Conservation (phyloP, 1,140 invertebrate species). For the Chironomus striatipennis region DNA sequence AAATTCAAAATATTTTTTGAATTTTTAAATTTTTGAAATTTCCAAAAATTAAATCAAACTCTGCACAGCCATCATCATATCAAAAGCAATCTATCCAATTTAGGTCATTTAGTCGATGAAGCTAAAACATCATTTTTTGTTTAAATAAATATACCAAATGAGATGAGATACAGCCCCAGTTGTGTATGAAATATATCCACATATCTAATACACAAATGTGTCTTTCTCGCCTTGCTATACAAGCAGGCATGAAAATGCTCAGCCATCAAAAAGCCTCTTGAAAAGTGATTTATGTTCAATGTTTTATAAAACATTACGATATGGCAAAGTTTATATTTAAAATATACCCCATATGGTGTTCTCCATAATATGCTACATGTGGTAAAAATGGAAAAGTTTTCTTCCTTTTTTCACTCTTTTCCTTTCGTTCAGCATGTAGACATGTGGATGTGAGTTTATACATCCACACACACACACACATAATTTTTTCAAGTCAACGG, state of each 20-base stretch:
- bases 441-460: not conserved
- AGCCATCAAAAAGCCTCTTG: not conserved
- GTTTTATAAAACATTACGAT: slow-evolving; percentile 10
- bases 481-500: too few relatives aligned
- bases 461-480: not conserved
- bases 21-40: too few relatives aligned
- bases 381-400: slow-evolving; percentile 2
- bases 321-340: slow-evolving; percentile 20
- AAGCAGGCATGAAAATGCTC: not conserved
- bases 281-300: slow-evolving; percentile 17
- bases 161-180: not conserved
- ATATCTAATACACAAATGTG: not conserved
- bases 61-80: too few relatives aligned
- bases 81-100: not conserved
- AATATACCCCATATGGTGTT: slow-evolving; percentile 3
- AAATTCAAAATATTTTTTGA: too few relatives aligned
- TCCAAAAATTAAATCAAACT: too few relatives aligned
- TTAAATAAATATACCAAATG: not conserved
- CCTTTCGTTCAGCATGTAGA: not conserved
- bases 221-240: not conserved
- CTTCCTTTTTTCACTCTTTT: too few relatives aligned
- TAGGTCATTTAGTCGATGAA: not conserved
- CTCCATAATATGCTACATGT: slow-evolving; percentile 12
- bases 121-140: not conserved
- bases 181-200: too few relatives aligned